Evolutionary conservation across 2,888 invertebrate species (phyloP).

Genomic region (Scaptomyza polygonia): DNA sequence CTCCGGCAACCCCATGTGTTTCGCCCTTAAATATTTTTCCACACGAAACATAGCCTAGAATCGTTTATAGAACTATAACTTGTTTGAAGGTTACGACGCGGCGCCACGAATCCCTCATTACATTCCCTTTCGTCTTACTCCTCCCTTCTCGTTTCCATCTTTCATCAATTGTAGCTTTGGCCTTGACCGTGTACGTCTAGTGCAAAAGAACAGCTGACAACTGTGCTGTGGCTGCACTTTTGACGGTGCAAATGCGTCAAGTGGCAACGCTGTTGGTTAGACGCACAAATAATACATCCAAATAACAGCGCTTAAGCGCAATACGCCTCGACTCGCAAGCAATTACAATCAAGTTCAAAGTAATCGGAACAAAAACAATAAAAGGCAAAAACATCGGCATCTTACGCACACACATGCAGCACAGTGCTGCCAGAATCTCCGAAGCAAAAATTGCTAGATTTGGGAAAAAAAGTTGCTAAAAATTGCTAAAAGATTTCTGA

Average conservation of each 20-base stretch:
- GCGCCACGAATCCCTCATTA: conserved; percentile 40
- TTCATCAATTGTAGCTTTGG: conserved; percentile 49
- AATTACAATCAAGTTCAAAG: conserved; percentile 67
- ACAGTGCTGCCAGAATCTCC: no score
- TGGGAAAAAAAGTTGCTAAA: no score
- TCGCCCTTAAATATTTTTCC: background rate
- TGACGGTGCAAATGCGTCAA: conserved; percentile 43
- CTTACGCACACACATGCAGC: conserved; percentile 41
- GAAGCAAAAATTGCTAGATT: no score
- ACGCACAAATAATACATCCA: conserved; percentile 20
- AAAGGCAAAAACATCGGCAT: conserved; percentile 48
- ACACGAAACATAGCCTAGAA: conserved; percentile 64
- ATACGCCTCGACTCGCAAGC: conserved; percentile 43
- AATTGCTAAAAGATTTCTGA: no score
- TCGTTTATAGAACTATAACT: conserved; percentile 51
- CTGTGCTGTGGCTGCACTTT: conserved; percentile 52
- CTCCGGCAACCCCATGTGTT: background rate
- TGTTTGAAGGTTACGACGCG: conserved; percentile 69
- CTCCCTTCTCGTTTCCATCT: conserved; percentile 17
- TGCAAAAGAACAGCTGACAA: conserved; percentile 64
- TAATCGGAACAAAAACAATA: conserved; percentile 50
- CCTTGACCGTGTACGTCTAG: conserved; percentile 57
- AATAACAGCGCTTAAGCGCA: conserved; percentile 48
- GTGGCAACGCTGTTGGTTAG: conserved; percentile 50
- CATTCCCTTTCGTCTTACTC: conserved; percentile 10